phyloP scores from a whole-genome alignment of 2,113 vertebrate species.

The Onychorhynchus coronatus region DNA sequence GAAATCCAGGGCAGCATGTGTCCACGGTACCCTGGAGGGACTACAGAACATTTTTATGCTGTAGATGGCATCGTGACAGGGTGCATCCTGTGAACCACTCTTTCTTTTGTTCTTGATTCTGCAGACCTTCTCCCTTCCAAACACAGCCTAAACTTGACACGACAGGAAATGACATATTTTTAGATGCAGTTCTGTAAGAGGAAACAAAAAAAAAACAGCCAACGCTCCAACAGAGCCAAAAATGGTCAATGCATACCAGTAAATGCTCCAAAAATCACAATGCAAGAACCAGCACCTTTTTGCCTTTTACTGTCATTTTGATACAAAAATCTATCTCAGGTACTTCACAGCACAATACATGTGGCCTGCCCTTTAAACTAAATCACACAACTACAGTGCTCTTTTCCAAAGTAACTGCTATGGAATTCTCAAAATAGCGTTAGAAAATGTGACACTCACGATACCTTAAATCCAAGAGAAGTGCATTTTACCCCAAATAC shows the following conservation, averaged over 20 bases:
- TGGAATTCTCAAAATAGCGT: background rate
- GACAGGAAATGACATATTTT: slow-evolving; percentile 7
- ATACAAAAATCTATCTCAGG: background rate
- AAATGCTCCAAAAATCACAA: background rate
- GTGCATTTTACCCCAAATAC: background rate
- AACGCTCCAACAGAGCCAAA: background rate
- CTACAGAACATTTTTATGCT: background rate
- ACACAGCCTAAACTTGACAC: background rate
- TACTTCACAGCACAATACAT: background rate
- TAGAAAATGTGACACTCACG: background rate
- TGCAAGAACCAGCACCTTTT: background rate
- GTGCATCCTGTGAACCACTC: background rate
- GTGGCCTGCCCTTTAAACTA: background rate
- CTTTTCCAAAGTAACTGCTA: background rate
- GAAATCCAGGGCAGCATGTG: background rate
- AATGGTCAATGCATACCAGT: background rate
- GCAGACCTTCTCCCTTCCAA: background rate
- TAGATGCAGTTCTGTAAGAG: background rate
- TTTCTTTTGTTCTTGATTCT: background rate
- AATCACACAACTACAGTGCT: background rate
- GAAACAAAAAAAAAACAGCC: background rate
- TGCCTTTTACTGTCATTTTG: background rate
- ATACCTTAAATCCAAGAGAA: background rate
- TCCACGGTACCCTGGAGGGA: fast-evolving
- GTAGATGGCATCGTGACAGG: background rate